These are phyloP conservation scores for Actenoides hombroni DNA, from an alignment of 2,113 vertebrate species.

Conservation along the genomic window DNA sequence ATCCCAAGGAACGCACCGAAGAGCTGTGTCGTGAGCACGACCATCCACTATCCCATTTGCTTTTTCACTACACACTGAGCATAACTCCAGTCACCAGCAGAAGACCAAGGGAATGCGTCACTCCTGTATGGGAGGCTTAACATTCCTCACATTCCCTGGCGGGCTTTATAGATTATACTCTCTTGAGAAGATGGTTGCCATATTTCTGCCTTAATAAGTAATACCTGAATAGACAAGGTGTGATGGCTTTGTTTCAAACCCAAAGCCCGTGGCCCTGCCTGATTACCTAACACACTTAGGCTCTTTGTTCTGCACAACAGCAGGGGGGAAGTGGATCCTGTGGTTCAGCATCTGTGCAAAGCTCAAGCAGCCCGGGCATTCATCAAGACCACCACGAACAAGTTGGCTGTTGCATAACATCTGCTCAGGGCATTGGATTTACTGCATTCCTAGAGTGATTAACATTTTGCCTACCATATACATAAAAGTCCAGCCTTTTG, in stretches of 20 bases:
- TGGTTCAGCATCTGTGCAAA: fast-evolving
- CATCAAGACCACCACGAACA: neutral
- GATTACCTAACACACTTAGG: fast-evolving
- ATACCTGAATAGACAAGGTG: neutral
- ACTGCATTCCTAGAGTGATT: neutral
- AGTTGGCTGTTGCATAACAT: neutral
- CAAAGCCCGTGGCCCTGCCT: neutral
- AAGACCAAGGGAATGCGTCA: neutral
- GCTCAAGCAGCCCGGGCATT: neutral
- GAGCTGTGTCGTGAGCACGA: neutral
- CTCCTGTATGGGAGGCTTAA: neutral
- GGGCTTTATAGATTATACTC: neutral
- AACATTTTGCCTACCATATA: neutral
- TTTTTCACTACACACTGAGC: neutral
- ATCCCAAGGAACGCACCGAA: neutral
- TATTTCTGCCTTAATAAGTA: neutral
- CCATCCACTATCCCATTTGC: fast-evolving
- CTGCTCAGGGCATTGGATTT: neutral
- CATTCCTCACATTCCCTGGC: constrained; percentile 45
- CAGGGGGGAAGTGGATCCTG: fast-evolving
- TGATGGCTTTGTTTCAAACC: neutral
- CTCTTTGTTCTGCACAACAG: neutral
- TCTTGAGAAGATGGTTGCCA: neutral
- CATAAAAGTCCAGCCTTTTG: neutral
- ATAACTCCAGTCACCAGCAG: neutral